Evolutionary conservation across 2,797 vertebrate species (phyloP), one percentile per base, ranked within the genome.

Genomic region (Malacoctenus gilli): DNA sequence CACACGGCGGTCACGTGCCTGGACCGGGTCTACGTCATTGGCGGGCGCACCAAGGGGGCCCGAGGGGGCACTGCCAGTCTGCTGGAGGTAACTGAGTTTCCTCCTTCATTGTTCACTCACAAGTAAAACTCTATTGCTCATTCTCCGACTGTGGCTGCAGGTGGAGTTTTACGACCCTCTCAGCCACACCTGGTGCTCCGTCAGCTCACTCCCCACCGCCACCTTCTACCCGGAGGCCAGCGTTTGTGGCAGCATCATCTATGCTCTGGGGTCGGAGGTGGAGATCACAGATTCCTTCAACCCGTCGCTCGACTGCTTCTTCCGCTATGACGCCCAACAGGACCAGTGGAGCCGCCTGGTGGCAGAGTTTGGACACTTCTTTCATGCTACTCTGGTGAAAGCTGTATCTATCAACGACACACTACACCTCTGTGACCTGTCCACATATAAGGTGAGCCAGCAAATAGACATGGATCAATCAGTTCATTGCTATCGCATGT

Each of bases 271-370:
- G 16, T 98, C 97, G 2, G 93, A 95, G 77, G 93, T 96, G 62
- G 96, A 99, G 85, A 90, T 95, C 56, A 93, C 95, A 16, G 95
- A 97, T 72, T 93, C 93, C 30, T 99, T 99, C 75, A 99, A 97
- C 77, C 97, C 97, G 9, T 96, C 94, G 6, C 91, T 99, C 56
- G 94, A 99, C 88, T 95, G 95, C 72, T 99, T 99, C 84, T 95
- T 95, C 77, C 85, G 90, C 68, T 99, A 98, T n/a, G 91, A 98
- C 0, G 89, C 93, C 9, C 63, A 84, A 30, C 84, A 89, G 13
- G 92, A 99, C 89, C 95, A 99, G 82, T 99, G 97, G 97, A 94
- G 92, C 75, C 95, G 95, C 72, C 89, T 99, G 39, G 93, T 98
- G 59, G 94, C 95, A 43, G 96, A 98, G 80, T 98, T 98, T 42